Conservation (phyloP, 1,140 invertebrate species). For the Papilio polytes region DNA sequence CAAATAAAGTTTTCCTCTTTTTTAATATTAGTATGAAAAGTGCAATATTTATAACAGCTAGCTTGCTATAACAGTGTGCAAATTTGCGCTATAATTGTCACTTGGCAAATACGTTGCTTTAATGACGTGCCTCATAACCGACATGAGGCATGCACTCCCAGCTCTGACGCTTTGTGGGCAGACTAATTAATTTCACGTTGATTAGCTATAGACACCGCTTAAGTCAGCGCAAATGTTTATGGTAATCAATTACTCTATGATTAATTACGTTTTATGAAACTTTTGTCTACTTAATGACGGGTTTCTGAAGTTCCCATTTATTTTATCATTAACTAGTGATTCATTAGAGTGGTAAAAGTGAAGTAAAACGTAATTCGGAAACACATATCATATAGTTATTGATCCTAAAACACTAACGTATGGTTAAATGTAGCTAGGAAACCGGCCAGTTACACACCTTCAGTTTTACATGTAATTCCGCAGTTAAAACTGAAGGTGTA, state of each 20-base stretch:
- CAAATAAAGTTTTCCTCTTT: too few species aligned
- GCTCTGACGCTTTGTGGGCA: neutral
- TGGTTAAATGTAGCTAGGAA: too few species aligned
- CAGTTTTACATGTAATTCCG: too few species aligned
- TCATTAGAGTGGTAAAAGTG: too few species aligned
- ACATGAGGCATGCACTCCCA: slow-evolving; percentile 8
- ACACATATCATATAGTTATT: too few species aligned
- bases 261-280: neutral
- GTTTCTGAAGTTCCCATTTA: too few species aligned
- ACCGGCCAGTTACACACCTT: too few species aligned
- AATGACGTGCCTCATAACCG: neutral
- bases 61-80: neutral
- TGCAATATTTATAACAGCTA: neutral
- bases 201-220: neutral
- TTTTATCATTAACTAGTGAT: too few species aligned
- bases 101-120: slow-evolving; percentile 4
- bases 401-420: too few species aligned
- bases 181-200: slow-evolving; percentile 22
- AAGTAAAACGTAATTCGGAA: too few species aligned
- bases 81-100: neutral
- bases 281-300: neutral
- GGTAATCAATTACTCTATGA: neutral
- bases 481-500: too few species aligned
- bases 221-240: neutral
- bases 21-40: neutral